phyloP scores from a whole-genome alignment of 2,113 vertebrate genomes.

The Taurulus bubalis region DNA sequence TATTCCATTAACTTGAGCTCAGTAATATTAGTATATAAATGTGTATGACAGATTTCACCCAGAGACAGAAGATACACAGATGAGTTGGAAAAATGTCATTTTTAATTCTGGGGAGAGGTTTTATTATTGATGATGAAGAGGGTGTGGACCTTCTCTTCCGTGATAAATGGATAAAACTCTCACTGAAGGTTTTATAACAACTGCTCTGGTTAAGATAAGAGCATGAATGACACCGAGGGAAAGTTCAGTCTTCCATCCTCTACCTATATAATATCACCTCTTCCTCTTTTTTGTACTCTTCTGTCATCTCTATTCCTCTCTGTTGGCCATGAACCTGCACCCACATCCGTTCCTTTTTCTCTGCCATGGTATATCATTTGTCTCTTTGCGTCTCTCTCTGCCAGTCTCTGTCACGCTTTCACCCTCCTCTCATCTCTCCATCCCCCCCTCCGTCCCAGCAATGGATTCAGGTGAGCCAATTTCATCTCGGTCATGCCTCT shows the following conservation, averaged over 20 bases:
- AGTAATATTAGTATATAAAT: constrained; percentile 38
- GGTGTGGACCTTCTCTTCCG: constrained; percentile 27
- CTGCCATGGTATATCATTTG: constrained; percentile 73
- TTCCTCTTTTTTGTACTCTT: constrained; percentile 45
- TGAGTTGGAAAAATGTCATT: constrained; percentile 72
- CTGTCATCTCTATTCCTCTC: constrained; percentile 59
- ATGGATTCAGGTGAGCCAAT: constrained; percentile 81
- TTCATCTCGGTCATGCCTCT: constrained; percentile 81
- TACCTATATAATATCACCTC: constrained; percentile 50
- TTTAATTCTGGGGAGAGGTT: constrained; percentile 62
- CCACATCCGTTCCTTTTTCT: constrained; percentile 49
- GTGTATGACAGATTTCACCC: constrained; percentile 47
- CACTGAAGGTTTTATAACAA: constrained; percentile 57
- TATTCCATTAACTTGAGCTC: constrained; percentile 23
- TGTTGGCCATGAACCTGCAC: constrained; percentile 50
- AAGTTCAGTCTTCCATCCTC: constrained; percentile 53
- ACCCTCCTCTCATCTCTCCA: constrained; percentile 52
- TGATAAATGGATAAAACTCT: constrained; percentile 64
- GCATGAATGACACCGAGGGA: constrained; percentile 38
- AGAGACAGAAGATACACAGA: constrained; percentile 48
- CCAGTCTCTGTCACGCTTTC: constrained; percentile 72
- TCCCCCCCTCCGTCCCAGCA: constrained; percentile 48
- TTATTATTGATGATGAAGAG: constrained; percentile 72
- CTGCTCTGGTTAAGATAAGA: constrained; percentile 56
- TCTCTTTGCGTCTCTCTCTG: constrained; percentile 71